Percentiles rank a stretch among this genome's conserved stretches.
Conservation (phyloP, 2,888 invertebrate species). For the Acholoe squamosa region DNA sequence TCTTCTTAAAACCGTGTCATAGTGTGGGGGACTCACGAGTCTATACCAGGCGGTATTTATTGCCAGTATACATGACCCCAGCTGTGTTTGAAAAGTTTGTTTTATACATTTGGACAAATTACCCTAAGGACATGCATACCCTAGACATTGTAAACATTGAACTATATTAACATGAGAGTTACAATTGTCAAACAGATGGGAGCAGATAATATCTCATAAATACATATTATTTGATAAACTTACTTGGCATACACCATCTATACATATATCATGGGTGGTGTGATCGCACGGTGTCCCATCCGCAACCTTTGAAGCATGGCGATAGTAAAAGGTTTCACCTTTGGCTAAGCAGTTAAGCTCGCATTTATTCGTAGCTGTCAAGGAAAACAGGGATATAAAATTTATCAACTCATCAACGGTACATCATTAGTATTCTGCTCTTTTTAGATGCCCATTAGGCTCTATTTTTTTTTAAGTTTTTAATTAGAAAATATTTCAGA, state of each 20-base stretch:
- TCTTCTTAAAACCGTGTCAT: background rate
- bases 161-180: background rate
- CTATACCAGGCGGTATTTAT: background rate
- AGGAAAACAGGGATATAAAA: background rate
- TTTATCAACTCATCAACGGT: no score
- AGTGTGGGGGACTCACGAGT: background rate
- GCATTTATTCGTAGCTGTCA: slow-evolving; percentile 88
- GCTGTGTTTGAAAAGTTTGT: background rate
- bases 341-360: slow-evolving; percentile 97
- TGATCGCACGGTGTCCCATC: slow-evolving; percentile 88
- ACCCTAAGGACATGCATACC: background rate
- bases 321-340: slow-evolving; percentile 94
- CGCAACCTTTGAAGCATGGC: slow-evolving; percentile 89
- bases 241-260: slow-evolving; percentile 62
- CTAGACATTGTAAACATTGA: background rate
- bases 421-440: no score
- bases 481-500: no score
- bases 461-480: no score
- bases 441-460: no score
- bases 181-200: background rate
- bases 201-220: background rate
- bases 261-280: slow-evolving; percentile 45
- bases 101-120: background rate
- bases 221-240: background rate
- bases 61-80: background rate